A percentile compares a stretch with the other conserved stretches of the same genome.
Conservation (phyloP, 2,888 invertebrate genomes). For the Leptinotarsa peninsularis region DNA sequence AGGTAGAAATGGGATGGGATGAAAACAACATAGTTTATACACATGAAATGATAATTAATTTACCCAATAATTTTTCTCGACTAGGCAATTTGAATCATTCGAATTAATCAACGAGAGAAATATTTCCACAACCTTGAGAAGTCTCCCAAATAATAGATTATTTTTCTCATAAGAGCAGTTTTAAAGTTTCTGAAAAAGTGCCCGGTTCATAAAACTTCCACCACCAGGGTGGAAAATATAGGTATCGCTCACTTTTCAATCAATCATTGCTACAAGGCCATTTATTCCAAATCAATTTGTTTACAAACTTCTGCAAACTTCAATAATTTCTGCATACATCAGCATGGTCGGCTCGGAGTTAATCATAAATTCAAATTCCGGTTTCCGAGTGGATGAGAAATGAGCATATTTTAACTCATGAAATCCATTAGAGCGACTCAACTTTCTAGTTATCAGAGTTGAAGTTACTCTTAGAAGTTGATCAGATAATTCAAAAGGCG, state of each 20-base stretch:
- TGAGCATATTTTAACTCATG: slow-evolving; percentile 58
- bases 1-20: too few relatives aligned
- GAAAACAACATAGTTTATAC: too few relatives aligned
- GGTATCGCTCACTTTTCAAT: neutral
- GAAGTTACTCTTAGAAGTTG: slow-evolving; percentile 43
- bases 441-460: slow-evolving; percentile 55
- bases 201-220: too few relatives aligned
- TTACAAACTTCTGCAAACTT: slow-evolving; percentile 42
- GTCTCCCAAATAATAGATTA: too few relatives aligned
- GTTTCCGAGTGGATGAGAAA: slow-evolving; percentile 50
- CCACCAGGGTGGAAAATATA: too few relatives aligned
- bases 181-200: too few relatives aligned
- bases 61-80: too few relatives aligned
- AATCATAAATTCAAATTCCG: slow-evolving; percentile 54
- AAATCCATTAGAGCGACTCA: slow-evolving; percentile 59
- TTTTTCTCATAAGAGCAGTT: too few relatives aligned
- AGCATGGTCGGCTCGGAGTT: slow-evolving; percentile 47
- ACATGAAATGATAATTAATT: too few relatives aligned
- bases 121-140: too few relatives aligned
- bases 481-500: slow-evolving; percentile 45
- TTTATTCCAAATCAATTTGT: slow-evolving; percentile 32
- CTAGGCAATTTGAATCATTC: too few relatives aligned
- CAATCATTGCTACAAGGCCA: neutral
- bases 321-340: slow-evolving; percentile 32
- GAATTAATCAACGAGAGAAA: too few relatives aligned